Evolutionary conservation across 2,797 vertebrate species (phyloP).

Genomic region (Furcifer pardalis): DNA sequence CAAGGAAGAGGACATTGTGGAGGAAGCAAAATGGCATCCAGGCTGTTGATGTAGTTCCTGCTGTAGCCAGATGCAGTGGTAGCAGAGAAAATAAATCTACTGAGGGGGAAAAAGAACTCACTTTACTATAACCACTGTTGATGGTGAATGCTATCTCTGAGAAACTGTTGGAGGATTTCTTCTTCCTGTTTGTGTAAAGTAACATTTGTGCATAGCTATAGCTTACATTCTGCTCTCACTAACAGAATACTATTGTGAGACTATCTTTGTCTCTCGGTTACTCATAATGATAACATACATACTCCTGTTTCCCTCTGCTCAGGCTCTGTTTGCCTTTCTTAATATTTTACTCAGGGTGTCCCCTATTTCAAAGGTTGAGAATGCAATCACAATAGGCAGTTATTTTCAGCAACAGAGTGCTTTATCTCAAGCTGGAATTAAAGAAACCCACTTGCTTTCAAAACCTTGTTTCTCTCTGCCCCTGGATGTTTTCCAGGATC

Average conservation of each 20-base stretch:
- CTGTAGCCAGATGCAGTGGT: not conserved
- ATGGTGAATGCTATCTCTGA: no score
- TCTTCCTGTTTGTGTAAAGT: no score
- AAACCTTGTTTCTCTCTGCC: not conserved
- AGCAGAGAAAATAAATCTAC: no score
- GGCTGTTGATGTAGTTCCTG: not conserved
- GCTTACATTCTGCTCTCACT: no score
- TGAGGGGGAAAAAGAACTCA: no score
- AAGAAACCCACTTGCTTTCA: not conserved
- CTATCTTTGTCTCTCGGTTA: not conserved
- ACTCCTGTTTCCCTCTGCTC: not conserved
- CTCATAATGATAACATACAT: not conserved
- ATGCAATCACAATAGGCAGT: not conserved
- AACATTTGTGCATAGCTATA: no score
- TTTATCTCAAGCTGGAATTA: not conserved
- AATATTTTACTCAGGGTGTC: not conserved
- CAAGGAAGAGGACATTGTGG: no score
- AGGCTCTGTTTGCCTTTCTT: not conserved
- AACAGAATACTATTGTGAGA: not conserved
- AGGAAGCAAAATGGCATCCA: no score
- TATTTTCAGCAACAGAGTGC: not conserved
- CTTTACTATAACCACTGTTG: no score
- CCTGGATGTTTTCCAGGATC: conserved; percentile 3
- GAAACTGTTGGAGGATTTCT: no score
- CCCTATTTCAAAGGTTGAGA: not conserved